These are phyloP conservation scores for Tribolium freemani DNA, from an alignment of 2,888 invertebrate genomes.

Conservation along the genomic window DNA sequence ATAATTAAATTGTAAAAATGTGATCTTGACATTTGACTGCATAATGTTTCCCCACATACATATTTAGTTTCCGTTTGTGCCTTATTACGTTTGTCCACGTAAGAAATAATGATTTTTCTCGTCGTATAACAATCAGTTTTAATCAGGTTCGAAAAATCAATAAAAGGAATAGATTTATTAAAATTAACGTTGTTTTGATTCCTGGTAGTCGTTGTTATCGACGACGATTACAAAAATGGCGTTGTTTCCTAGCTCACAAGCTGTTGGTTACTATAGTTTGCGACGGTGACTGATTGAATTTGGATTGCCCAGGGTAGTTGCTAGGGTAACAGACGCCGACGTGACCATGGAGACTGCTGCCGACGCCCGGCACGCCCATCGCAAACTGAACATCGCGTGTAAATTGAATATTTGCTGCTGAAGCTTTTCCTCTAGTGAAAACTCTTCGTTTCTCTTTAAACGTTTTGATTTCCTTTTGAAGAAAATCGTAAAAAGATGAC, in stretches of 20 bases:
- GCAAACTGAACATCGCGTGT: constrained; percentile 22
- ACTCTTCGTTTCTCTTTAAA: neutral
- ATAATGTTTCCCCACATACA: neutral
- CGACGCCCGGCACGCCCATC: constrained; percentile 65
- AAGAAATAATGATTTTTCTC: neutral
- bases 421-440: neutral
- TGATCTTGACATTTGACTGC: neutral
- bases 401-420: neutral
- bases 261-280: constrained; percentile 56
- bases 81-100: neutral
- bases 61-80: neutral
- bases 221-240: neutral
- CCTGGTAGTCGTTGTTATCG: neutral
- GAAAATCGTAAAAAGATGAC: neutral
- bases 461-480: neutral
- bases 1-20: neutral
- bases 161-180: neutral
- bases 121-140: neutral
- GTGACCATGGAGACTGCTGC: constrained; percentile 60
- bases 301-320: constrained; percentile 66
- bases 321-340: constrained; percentile 70
- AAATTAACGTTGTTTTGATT: too few species aligned
- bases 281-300: constrained; percentile 52
- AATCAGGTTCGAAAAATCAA: neutral
- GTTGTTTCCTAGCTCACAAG: constrained; percentile 5